Evolutionary conservation across 64 coral and sea anemone species (phyloP).

Genomic region (Catalaphyllia jardinei): DNA sequence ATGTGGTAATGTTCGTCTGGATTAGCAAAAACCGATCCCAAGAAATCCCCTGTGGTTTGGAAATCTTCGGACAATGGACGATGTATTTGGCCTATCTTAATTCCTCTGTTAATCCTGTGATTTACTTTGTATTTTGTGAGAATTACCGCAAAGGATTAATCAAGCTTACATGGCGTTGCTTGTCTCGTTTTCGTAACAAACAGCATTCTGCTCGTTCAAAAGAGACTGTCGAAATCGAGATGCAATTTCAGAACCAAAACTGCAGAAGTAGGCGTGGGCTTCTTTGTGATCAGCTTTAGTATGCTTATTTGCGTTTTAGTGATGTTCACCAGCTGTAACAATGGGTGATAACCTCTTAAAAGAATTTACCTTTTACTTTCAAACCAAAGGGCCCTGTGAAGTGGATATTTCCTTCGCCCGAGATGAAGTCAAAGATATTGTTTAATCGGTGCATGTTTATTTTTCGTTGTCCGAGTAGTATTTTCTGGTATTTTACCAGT

Average conservation of each 20-base stretch:
- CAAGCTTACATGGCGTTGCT: neutral
- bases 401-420: too few species aligned
- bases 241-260: neutral
- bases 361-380: neutral
- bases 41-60: neutral
- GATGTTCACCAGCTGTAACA: too few species aligned
- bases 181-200: neutral
- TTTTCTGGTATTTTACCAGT: neutral
- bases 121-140: constrained; percentile 11
- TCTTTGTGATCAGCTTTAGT: neutral
- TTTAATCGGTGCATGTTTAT: neutral
- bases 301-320: neutral
- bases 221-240: neutral
- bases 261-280: neutral
- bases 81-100: constrained; percentile 1
- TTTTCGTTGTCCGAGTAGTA: neutral
- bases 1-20: neutral
- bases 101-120: constrained; percentile 9
- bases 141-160: constrained; percentile 7
- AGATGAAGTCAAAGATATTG: too few species aligned
- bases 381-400: neutral
- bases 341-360: neutral
- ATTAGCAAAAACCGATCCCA: neutral
- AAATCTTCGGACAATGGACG: neutral
- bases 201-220: neutral